phyloP scores from a whole-genome alignment of 1,140 invertebrate species.

The Aethina tumida region DNA sequence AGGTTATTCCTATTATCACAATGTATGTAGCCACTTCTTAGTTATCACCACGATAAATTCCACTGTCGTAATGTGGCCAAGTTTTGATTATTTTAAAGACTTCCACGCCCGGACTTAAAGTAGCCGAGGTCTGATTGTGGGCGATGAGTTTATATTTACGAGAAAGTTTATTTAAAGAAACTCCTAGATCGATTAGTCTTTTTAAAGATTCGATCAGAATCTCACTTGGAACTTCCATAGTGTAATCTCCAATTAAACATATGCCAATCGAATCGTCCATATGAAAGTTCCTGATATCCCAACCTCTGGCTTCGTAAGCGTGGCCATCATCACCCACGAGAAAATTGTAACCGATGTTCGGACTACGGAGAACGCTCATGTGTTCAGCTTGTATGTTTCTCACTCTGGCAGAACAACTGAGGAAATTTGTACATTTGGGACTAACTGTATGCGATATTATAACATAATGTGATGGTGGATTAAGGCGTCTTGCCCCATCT shows the following conservation, averaged over 20 bases:
- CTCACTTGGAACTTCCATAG: slow-evolving; percentile 26
- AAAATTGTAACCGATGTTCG: slow-evolving; percentile 52
- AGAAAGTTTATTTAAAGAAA: slow-evolving; percentile 28
- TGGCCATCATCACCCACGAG: slow-evolving; percentile 55
- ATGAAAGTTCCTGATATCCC: slow-evolving; percentile 44
- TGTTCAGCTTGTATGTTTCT: slow-evolving; percentile 35
- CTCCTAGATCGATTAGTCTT: slow-evolving; percentile 30
- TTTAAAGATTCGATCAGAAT: slow-evolving; percentile 35
- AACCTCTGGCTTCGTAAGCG: slow-evolving; percentile 53
- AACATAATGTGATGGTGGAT: no score
- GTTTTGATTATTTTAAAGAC: slow-evolving; percentile 25
- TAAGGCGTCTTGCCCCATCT: no score
- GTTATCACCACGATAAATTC: no score
- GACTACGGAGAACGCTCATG: slow-evolving; percentile 24
- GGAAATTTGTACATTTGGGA: slow-evolving; percentile 26
- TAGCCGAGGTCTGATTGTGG: slow-evolving; percentile 36
- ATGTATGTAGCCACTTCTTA: no score
- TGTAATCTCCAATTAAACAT: slow-evolving; percentile 41
- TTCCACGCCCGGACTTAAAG: slow-evolving; percentile 28
- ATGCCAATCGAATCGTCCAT: slow-evolving; percentile 36
- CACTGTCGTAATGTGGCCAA: slow-evolving; percentile 22
- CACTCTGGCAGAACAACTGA: slow-evolving; percentile 35
- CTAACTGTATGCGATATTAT: slow-evolving; percentile 38
- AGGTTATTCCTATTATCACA: no score
- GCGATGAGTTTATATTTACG: slow-evolving; percentile 36